Conservation (phyloP, 2,888 invertebrate genomes). For the Tholera decimalis region DNA sequence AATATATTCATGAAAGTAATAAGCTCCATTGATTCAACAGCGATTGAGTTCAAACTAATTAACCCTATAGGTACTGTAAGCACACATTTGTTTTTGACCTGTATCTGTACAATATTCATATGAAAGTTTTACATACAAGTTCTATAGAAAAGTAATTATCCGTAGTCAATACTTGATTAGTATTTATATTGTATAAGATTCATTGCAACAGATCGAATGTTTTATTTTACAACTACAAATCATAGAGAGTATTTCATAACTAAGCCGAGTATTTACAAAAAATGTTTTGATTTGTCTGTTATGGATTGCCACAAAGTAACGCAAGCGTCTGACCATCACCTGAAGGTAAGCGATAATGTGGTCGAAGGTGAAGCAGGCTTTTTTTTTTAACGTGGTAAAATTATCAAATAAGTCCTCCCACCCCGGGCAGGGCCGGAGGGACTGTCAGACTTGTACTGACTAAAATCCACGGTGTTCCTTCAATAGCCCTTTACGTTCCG, state of each 20-base stretch:
- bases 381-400: too few relatives aligned
- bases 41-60: conserved; percentile 23
- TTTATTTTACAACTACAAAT: background rate
- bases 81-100: conserved; percentile 8
- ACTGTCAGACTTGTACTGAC: too few relatives aligned
- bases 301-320: too few relatives aligned
- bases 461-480: too few relatives aligned
- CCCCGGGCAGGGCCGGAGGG: too few relatives aligned
- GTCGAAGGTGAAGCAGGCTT: too few relatives aligned
- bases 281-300: too few relatives aligned
- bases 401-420: too few relatives aligned
- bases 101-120: background rate
- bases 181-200: background rate
- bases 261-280: too few relatives aligned
- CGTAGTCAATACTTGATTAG: conserved; percentile 22
- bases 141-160: conserved; percentile 2
- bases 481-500: too few relatives aligned
- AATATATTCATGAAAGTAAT: conserved; percentile 19
- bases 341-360: too few relatives aligned
- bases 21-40: conserved; percentile 21
- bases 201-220: background rate
- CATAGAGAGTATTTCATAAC: background rate
- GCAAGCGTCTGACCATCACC: too few relatives aligned
- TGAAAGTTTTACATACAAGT: background rate
- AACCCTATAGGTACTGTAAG: conserved; percentile 4